Evolutionary conservation across 2,113 vertebrate genomes (phyloP).

Genomic region (Podarcis cretensis): DNA sequence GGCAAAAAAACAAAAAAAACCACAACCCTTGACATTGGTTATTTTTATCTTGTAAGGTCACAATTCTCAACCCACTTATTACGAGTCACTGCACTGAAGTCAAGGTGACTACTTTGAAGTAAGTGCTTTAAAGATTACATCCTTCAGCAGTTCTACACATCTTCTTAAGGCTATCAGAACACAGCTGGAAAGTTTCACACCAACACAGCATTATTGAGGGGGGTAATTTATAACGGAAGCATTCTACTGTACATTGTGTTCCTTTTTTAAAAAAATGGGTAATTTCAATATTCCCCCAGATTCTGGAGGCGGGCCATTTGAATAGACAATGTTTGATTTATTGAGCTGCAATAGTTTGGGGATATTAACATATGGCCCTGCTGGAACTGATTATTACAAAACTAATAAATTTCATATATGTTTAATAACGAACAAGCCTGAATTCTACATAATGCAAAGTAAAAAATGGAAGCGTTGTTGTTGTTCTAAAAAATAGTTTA

Average conservation of each 20-base stretch:
- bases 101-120: background rate
- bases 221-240: background rate
- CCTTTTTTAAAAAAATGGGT: background rate
- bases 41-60: background rate
- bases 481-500: background rate
- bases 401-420: background rate
- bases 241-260: accelerated
- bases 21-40: background rate
- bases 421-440: background rate
- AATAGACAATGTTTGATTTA: background rate
- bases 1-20: background rate
- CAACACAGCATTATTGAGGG: background rate
- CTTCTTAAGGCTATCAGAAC: background rate
- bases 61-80: background rate
- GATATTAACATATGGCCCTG: background rate
- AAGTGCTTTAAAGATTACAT: background rate
- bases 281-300: too few relatives aligned
- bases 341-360: background rate
- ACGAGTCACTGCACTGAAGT: background rate
- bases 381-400: background rate
- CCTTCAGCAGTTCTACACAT: background rate
- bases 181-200: background rate
- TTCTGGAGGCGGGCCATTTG: background rate
- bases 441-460: background rate
- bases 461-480: background rate